Conservation (phyloP, 1,140 invertebrate species). For the Calephelis nemesis region DNA sequence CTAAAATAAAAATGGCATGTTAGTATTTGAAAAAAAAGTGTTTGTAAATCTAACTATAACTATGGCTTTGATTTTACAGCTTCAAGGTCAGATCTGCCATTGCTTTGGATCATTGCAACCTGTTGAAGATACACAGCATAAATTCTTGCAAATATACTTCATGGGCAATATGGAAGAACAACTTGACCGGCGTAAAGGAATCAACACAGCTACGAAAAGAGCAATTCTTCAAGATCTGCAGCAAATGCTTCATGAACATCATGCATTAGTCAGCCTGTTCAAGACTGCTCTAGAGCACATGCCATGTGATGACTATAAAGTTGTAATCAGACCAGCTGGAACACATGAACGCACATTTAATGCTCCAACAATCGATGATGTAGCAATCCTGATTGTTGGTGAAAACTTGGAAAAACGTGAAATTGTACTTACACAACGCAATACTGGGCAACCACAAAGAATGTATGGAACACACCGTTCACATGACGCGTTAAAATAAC, state of each 20-base stretch:
- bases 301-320: slow-evolving; percentile 55
- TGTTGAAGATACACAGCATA: slow-evolving; percentile 41
- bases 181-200: slow-evolving; percentile 54
- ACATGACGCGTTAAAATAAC: slow-evolving; percentile 71
- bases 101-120: slow-evolving; percentile 47
- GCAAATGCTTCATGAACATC: slow-evolving; percentile 56
- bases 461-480: slow-evolving; percentile 58
- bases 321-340: slow-evolving; percentile 51
- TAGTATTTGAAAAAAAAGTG: neutral
- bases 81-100: slow-evolving; percentile 46
- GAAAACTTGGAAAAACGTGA: slow-evolving; percentile 52
- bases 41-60: slow-evolving; percentile 21
- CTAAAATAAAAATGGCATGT: no score
- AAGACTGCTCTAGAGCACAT: slow-evolving; percentile 46
- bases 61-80: slow-evolving; percentile 38
- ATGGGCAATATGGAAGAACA: slow-evolving; percentile 59
- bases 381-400: slow-evolving; percentile 67
- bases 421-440: slow-evolving; percentile 48
- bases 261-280: slow-evolving; percentile 52
- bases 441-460: slow-evolving; percentile 43
- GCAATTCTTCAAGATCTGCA: slow-evolving; percentile 48
- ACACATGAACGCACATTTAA: slow-evolving; percentile 38
- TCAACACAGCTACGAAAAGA: slow-evolving; percentile 48
- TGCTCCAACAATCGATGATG: slow-evolving; percentile 53
- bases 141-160: slow-evolving; percentile 61